Evolutionary conservation across 2,113 vertebrate genomes (phyloP), one percentile per base, ranked within the genome.

Genomic region (Hypomesus transpacificus): DNA sequence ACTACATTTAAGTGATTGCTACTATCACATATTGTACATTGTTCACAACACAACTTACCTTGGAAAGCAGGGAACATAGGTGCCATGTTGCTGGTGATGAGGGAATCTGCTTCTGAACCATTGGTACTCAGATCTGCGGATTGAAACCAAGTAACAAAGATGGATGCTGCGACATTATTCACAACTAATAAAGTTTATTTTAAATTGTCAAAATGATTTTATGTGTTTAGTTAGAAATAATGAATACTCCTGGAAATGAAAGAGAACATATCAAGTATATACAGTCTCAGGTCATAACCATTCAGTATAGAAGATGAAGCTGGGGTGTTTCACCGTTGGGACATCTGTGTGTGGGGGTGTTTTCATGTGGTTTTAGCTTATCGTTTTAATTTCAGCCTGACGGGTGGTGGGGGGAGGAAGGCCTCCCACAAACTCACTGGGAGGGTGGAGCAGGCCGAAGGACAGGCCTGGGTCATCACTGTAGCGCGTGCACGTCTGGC

Each of bases 21-120:
- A 1, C 7, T 46, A 13, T 9, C 9, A 7, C 8, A 13, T 46
- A 46, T 13, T 46, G 39, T 46, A 46, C 39, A 46, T 13, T 46
- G 39, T 46, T 46, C 39, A 46, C 39, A 46, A 46, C 39, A 46
- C 8, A 46, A 62, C 83, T 88, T 68, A 90, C 90, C 80, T 87
- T 86, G 90, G 71, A 92, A 92, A 18, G 83, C 76, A 18, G 89
- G 78, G 66, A 81, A 93, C 91, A 93, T 92, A 0, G 90, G 92
- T 3, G 76, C 88, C 85, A 91, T 89, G 84, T 93, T 93, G 84
- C 86, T 92, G 4, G 82, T 86, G 74, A 92, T 76, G 2, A 90
- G 60, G 13, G 91, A 93, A 69, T 92, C 91, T 1, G 78, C 11
- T 39, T 76, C 59, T 9, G 46, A 58, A 73, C 66, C 78, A 1